phyloP scores from a whole-genome alignment of 2,888 invertebrate genomes.

The Molorchus minor region DNA sequence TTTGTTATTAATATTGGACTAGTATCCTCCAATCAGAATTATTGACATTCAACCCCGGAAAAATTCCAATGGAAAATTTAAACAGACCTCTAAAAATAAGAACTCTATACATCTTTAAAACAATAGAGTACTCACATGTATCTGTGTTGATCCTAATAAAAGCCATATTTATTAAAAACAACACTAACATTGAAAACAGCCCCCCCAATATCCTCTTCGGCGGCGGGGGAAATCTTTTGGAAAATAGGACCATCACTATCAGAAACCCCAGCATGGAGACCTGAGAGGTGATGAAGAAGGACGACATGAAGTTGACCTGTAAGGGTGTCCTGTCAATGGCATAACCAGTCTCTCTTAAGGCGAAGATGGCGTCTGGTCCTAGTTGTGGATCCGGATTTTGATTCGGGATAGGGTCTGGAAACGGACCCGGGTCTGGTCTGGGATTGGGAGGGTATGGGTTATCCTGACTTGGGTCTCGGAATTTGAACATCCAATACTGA shows the following conservation, averaged over 20 bases:
- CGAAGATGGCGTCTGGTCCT: background rate
- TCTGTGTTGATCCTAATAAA: constrained; percentile 45
- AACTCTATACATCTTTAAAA: background rate
- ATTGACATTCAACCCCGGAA: too few relatives aligned
- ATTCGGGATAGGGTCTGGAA: background rate
- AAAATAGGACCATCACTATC: constrained; percentile 29
- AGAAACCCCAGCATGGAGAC: constrained; percentile 33
- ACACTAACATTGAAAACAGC: constrained; percentile 32
- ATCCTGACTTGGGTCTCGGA: constrained; percentile 31
- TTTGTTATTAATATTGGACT: constrained; percentile 9
- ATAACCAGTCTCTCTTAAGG: background rate
- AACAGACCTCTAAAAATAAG: too few relatives aligned
- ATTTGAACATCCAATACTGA: constrained; percentile 48
- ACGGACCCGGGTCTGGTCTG: constrained; percentile 18
- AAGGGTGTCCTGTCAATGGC: constrained; percentile 32
- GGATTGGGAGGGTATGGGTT: constrained; percentile 4
- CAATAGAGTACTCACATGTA: constrained; percentile 42
- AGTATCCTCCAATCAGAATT: constrained; percentile 2
- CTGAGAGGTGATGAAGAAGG: constrained; percentile 34
- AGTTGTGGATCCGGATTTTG: background rate
- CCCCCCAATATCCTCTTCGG: constrained; percentile 39
- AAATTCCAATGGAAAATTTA: too few relatives aligned
- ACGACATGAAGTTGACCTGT: constrained; percentile 37
- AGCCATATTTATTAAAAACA: constrained; percentile 40
- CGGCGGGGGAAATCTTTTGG: constrained; percentile 38